Percentiles rank a stretch among this genome's conserved stretches.
These are phyloP conservation scores for Semnornis frantzii DNA, from an alignment of 2,113 vertebrate genomes.

Conservation along the genomic window DNA sequence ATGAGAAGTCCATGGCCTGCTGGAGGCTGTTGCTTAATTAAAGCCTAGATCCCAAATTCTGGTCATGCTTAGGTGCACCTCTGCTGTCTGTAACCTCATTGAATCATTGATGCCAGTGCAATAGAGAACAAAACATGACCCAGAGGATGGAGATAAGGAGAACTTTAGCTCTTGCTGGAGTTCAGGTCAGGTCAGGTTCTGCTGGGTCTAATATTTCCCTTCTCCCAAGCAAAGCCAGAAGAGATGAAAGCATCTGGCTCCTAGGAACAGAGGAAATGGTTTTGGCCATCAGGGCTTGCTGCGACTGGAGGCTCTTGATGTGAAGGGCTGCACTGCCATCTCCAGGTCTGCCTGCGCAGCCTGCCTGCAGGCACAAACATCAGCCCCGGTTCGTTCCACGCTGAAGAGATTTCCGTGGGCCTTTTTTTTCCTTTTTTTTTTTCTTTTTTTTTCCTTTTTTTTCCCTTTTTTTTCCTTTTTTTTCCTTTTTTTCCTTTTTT, in stretches of 20 bases:
- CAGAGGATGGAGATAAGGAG: neutral
- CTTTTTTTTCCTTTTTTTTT: neutral
- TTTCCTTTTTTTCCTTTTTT: no score
- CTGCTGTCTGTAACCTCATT: neutral
- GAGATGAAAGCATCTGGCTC: neutral
- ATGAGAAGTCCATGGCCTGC: neutral
- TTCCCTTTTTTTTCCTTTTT: no score
- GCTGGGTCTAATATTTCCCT: neutral
- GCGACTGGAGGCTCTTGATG: neutral
- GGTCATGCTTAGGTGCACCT: neutral
- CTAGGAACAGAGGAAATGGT: neutral
- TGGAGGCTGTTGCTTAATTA: conserved; percentile 13
- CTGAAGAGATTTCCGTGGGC: neutral
- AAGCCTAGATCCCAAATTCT: neutral
- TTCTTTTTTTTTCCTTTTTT: no score
- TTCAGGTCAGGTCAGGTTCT: conserved; percentile 2
- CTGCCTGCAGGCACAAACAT: rapidly evolving
- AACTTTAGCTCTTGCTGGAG: neutral
- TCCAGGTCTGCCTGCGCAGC: conserved; percentile 23
- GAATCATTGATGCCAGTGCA: neutral
- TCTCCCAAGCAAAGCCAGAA: neutral
- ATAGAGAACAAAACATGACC: neutral
- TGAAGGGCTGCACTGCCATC: conserved; percentile 70
- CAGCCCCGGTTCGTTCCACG: rapidly evolving
- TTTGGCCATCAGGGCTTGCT: neutral